phyloP scores from a whole-genome alignment of 2,888 invertebrate genomes.

The Polydrusus pterygomalis region DNA sequence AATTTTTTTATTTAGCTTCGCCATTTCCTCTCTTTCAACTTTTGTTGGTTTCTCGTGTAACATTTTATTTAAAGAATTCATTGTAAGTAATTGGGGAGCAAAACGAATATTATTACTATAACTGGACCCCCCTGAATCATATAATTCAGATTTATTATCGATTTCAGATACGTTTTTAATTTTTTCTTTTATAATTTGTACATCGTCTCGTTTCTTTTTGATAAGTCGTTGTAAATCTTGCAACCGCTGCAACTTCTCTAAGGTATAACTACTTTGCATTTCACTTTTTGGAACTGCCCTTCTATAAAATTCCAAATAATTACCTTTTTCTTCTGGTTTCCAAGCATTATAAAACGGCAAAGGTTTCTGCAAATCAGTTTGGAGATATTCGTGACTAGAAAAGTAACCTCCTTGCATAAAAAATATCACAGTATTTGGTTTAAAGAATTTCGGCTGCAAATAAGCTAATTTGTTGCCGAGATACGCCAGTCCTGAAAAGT shows the following conservation, averaged over 20 bases:
- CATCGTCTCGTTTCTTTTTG: constrained; percentile 80
- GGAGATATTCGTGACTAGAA: constrained; percentile 75
- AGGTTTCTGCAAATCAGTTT: constrained; percentile 64
- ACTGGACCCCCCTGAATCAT: constrained; percentile 21
- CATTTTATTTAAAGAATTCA: constrained; percentile 71
- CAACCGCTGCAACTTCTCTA: constrained; percentile 81
- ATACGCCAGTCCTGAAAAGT: constrained; percentile 88
- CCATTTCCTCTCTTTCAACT: constrained; percentile 74
- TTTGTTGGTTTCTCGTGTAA: constrained; percentile 63
- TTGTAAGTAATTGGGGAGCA: constrained; percentile 69
- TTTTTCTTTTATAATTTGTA: constrained; percentile 72
- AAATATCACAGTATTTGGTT: constrained; percentile 85
- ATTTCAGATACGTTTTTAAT: constrained; percentile 62
- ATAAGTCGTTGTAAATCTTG: constrained; percentile 83
- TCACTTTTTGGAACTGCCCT: constrained; percentile 76
- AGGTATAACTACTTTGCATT: constrained; percentile 82
- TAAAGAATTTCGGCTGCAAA: constrained; percentile 80
- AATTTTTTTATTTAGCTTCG: constrained; percentile 79
- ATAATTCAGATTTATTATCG: constrained; percentile 52
- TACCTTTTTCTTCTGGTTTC: constrained; percentile 65
- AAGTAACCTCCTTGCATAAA: constrained; percentile 92
- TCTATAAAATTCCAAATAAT: constrained; percentile 64
- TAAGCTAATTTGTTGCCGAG: constrained; percentile 81
- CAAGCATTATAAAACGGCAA: constrained; percentile 66
- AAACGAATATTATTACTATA: constrained; percentile 63